These are phyloP conservation scores for Dreissena polymorpha DNA, from an alignment of 1,140 invertebrate species.

Conservation along the genomic window DNA sequence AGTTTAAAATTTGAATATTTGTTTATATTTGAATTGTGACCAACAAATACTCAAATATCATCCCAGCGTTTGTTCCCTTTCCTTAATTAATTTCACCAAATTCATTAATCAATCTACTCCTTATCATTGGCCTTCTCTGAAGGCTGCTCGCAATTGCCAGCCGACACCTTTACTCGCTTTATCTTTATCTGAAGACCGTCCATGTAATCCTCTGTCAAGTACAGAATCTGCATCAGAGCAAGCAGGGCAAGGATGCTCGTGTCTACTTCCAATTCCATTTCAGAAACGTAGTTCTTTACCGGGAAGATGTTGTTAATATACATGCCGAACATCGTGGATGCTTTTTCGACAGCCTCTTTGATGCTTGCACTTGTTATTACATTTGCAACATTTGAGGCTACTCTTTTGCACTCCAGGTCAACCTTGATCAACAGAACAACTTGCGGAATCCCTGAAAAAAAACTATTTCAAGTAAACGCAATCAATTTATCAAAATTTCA, in stretches of 20 bases:
- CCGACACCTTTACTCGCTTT: no score
- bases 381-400: neutral
- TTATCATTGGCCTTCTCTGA: no score
- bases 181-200: neutral
- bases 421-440: neutral
- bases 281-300: slow-evolving; percentile 3
- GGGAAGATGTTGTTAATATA: neutral
- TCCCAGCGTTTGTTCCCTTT: no score
- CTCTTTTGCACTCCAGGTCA: neutral
- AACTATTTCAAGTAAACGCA: no score
- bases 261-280: neutral
- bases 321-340: neutral
- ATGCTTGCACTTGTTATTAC: neutral
- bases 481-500: no score
- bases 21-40: no score
- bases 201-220: neutral
- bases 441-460: neutral
- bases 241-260: neutral
- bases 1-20: no score
- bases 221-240: neutral
- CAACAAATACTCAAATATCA: no score
- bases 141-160: no score
- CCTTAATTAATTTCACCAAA: no score
- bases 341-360: neutral
- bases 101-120: no score